Base-by-base conservation (phyloP, 2,888 invertebrate species). In the Monochamus alternatus region DNA sequence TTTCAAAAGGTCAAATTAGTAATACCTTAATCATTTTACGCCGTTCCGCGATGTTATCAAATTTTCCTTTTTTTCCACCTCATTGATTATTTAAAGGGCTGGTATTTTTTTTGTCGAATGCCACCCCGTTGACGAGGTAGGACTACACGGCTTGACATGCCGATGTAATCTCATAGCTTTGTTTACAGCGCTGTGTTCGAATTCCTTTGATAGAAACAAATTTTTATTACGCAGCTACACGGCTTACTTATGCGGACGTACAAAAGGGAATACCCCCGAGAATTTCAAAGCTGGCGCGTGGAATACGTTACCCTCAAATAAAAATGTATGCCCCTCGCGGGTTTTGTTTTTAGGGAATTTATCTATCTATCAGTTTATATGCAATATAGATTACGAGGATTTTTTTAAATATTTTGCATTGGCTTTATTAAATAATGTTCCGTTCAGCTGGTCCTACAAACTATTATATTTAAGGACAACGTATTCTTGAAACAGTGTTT, bases 201-300 rank as follows among this genome's bases (percentile, higher is more conserved):
- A 62, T 62, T 62, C 62, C 62, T 62, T 38, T 32, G 62, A 32
- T 62, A 62, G 62, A 62, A 43, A 63, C 32, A 63, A 63, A 63
- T 43, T 63, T 64, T 64, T 64, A 64, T 64, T 64, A 64, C 30
- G 47, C 47, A 47, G 47, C 64, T 55, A 12, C 51, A 55, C 55
- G 55, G 55, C 55, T 55, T 55, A 55, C 55, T 55, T 55, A 55
- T 44, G 14, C 30, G 44, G 5, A 62, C 62, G 47, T 30, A 64
- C 44, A 63, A 44, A 44, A 31, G 63, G 38, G 64, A 64, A 22
- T 64, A 12, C 64, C 30, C 64, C 64, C 10, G 38, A 14, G 31
- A 38, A 64, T 64, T 64, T 22, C 47, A 64, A 64, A 64, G 64
- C 64, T 55, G 55, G 55, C 55, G 14, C 55, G 55, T 55, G 55